Base-by-base conservation (phyloP, 2,113 vertebrate species). In the Syrrhaptes paradoxus region DNA sequence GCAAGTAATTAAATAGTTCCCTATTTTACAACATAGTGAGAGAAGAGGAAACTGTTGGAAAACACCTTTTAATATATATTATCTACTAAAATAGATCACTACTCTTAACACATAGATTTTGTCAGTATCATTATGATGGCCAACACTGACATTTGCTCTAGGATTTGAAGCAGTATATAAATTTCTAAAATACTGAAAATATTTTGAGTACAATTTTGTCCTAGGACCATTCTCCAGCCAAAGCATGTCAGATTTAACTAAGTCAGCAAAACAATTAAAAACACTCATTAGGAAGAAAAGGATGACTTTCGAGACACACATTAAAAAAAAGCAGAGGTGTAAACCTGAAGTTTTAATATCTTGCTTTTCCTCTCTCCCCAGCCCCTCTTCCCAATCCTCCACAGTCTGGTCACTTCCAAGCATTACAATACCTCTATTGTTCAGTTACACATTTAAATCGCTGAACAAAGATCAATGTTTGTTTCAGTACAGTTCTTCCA, bases 391-490 rank as follows among this genome's bases (percentile, higher is more conserved):
- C 12, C 25, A 11, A 14, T 46, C 58, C 79, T 93, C 92, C 93
- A 63, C 3, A 89, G 81, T 90, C 89, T 85, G 81, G 86, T 46
- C 71, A 90, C 92, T 94, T 89, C 48, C 85, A 87, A 94, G 79
- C 82, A 87, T 85, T 66, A 96, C 95, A 97, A 92, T 94, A 91
- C 89, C 82, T 87, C 95, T 61, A 93, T 95, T 94, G 96, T 93
- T 86, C 74, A 91, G 79, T 92, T 87, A 90, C 80, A 87, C 80
- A 90, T 95, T 96, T 93, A 93, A 87, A 86, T 82, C 38, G 26
- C 80, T 93, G 89, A 92, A 91, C 79, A 95, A 88, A 94, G 89
- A 91, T 95, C 83, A 95, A 85, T 31, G 18, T 83, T 89, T 96
- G 76, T 92, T 96, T 95, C 95, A 88, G 48, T 75, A 92, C 43